Percentiles rank a stretch among this genome's conserved stretches.
These are phyloP conservation scores for Limosa lapponica DNA, from an alignment of 2,797 vertebrate genomes.

Conservation along the genomic window DNA sequence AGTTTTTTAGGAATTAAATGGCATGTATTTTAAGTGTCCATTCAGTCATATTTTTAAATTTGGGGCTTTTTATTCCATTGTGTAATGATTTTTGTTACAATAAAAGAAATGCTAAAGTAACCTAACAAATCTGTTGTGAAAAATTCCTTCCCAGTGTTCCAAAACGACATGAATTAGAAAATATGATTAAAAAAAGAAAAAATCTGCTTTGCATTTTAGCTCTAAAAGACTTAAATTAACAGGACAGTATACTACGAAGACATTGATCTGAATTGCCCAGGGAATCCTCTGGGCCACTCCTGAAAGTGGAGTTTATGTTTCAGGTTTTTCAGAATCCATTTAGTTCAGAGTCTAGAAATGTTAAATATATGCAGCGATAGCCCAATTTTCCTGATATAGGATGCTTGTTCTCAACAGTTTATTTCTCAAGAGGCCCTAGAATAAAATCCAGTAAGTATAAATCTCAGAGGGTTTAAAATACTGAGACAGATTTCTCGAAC, in stretches of 20 bases:
- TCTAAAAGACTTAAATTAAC: neutral
- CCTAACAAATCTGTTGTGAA: neutral
- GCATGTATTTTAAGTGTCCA: neutral
- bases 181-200: neutral
- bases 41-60: neutral
- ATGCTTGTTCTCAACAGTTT: neutral
- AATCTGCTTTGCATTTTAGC: constrained; percentile 1
- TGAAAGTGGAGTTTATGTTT: neutral
- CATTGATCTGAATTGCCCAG: neutral
- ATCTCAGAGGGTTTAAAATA: neutral
- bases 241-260: neutral
- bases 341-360: neutral
- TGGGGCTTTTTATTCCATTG: neutral
- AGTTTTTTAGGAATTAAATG: neutral
- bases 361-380: neutral
- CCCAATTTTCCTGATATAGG: neutral
- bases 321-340: neutral
- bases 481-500: neutral
- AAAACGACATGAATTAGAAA: neutral
- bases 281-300: neutral
- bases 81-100: neutral
- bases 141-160: neutral
- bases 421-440: neutral
- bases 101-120: neutral
- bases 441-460: neutral